phyloP scores from a whole-genome alignment of 2,888 invertebrate genomes.

The Junonia oenone region DNA sequence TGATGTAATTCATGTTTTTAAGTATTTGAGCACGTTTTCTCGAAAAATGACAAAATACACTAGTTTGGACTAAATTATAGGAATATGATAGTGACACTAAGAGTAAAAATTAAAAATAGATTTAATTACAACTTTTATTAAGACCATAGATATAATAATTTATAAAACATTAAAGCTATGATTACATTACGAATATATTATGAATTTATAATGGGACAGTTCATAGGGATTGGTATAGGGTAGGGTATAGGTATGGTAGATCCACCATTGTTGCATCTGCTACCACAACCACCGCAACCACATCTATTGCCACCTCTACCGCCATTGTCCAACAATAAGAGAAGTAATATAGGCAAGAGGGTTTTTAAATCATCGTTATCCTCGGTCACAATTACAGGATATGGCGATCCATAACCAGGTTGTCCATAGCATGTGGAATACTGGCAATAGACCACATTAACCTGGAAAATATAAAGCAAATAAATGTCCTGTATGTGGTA shows the following conservation, averaged over 20 bases:
- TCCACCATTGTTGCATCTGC: slow-evolving; percentile 29
- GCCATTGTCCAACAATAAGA: slow-evolving; percentile 33
- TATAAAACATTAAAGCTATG: too few species aligned
- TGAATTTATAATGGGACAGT: slow-evolving; percentile 37
- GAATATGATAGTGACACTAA: not conserved
- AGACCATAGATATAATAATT: slow-evolving; percentile 1
- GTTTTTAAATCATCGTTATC: slow-evolving; percentile 39
- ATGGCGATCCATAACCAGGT: slow-evolving; percentile 35
- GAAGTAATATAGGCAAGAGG: slow-evolving; percentile 46
- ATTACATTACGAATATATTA: too few species aligned
- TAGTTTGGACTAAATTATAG: not conserved
- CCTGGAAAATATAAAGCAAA: slow-evolving; percentile 35
- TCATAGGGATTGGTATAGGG: slow-evolving; percentile 45
- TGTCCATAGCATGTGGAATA: slow-evolving; percentile 31
- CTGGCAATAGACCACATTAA: slow-evolving; percentile 42
- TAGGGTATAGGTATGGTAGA: slow-evolving; percentile 44
- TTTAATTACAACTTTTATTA: not conserved
- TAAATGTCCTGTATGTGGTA: too few species aligned
- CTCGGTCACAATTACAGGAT: slow-evolving; percentile 43
- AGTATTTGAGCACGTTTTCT: slow-evolving; percentile 46
- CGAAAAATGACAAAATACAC: not conserved
- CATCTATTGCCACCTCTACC: slow-evolving; percentile 34
- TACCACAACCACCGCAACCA: slow-evolving; percentile 25
- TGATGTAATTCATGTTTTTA: slow-evolving; percentile 41
- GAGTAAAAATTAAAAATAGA: not conserved